phyloP scores from a whole-genome alignment of 2,888 invertebrate species.

The Harpagoxenus sublaevis region DNA sequence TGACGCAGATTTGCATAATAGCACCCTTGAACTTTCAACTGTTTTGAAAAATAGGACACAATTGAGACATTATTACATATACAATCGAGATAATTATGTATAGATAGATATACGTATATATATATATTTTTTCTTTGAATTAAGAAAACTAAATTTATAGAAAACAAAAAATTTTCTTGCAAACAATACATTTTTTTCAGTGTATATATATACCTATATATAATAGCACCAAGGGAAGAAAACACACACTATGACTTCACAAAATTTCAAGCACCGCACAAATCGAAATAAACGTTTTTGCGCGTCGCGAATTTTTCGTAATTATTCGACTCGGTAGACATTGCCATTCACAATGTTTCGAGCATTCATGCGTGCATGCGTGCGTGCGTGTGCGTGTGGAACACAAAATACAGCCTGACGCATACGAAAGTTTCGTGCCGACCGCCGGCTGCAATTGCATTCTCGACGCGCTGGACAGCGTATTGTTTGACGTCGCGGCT shows the following conservation, averaged over 20 bases:
- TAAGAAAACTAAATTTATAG: too few species aligned
- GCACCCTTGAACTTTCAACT: too few species aligned
- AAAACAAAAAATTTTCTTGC: too few species aligned
- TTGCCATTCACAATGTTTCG: slow-evolving; percentile 57
- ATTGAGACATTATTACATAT: too few species aligned
- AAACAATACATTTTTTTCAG: too few species aligned
- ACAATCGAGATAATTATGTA: too few species aligned
- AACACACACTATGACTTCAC: not conserved
- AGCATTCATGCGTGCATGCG: slow-evolving; percentile 60
- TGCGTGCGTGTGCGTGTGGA: not conserved
- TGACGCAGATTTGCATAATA: too few species aligned
- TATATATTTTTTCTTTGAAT: too few species aligned
- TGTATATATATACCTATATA: too few species aligned
- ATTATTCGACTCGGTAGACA: slow-evolving; percentile 30
- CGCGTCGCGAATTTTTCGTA: slow-evolving; percentile 27
- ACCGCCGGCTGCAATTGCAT: slow-evolving; percentile 68
- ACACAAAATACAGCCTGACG: slow-evolving; percentile 46
- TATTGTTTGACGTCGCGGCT: slow-evolving; percentile 63
- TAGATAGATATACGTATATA: too few species aligned
- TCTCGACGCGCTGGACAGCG: slow-evolving; percentile 60
- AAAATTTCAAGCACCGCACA: not conserved
- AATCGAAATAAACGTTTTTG: not conserved
- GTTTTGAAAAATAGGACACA: too few species aligned
- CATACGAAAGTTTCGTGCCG: slow-evolving; percentile 59
- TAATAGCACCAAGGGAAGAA: not conserved